Percentiles rank a stretch among this genome's conserved stretches.
Conservation (phyloP, 2,888 invertebrate genomes). For the Mesoligia furuncula region DNA sequence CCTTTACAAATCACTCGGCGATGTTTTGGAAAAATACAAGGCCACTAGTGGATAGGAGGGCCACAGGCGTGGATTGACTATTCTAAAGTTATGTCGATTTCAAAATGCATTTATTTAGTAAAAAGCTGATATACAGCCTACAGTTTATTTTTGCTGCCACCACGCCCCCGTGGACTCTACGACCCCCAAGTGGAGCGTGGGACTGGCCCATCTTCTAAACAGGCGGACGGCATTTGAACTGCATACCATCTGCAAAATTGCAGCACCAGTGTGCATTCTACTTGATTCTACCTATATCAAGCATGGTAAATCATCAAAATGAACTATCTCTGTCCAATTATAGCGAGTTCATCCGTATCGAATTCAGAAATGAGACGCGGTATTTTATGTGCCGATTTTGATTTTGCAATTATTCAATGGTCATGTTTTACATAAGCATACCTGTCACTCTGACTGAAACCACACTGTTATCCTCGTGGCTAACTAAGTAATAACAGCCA, state of each 20-base stretch:
- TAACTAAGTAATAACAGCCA: too few species aligned
- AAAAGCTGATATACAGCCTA: not conserved
- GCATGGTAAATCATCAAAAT: slow-evolving; percentile 14
- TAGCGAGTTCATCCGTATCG: not conserved
- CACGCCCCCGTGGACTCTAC: not conserved
- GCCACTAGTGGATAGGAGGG: too few species aligned
- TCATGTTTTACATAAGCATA: too few species aligned
- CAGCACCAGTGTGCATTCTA: slow-evolving; percentile 7
- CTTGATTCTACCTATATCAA: slow-evolving; percentile 17
- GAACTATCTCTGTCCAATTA: slow-evolving; percentile 22
- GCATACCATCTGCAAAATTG: not conserved
- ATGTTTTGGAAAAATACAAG: too few species aligned
- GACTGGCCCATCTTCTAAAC: not conserved
- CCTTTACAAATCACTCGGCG: too few species aligned
- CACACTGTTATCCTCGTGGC: too few species aligned
- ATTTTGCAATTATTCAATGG: not conserved
- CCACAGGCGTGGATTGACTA: too few species aligned
- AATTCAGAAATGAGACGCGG: slow-evolving; percentile 4
- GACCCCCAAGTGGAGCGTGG: not conserved
- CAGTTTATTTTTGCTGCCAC: not conserved
- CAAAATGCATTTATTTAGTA: too few species aligned
- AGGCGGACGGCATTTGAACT: not conserved
- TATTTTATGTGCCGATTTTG: not conserved
- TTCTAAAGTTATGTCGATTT: too few species aligned
- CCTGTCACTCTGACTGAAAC: too few species aligned